Evolutionary conservation across 2,888 invertebrate species (phyloP), one percentile per base, ranked within the genome.

Genomic region (Pandemis heparana): DNA sequence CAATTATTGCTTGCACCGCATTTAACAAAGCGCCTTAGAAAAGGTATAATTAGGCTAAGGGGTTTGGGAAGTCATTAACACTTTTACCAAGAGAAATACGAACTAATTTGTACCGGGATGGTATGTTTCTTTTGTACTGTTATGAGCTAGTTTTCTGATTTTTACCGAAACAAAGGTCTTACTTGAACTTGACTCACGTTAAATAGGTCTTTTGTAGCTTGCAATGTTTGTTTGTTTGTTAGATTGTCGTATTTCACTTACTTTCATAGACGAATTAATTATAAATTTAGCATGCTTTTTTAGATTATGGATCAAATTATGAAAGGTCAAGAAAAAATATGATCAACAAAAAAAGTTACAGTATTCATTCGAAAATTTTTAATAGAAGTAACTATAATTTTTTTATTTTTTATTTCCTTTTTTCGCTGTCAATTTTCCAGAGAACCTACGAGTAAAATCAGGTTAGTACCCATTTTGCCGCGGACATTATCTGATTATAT

Each of bases 401-500:
- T 46, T n/a, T n/a, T n/a, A n/a, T n/a, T n/a, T n/a, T n/a, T n/a
- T n/a, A n/a, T n/a, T n/a, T n/a, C n/a, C 5, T 46, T 14, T 0
- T 46, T 46, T 46, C 5, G 14, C 14, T 32, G 46, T 5, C 46
- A 10, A 16, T 3, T 16, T 51, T 16, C 16, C 12, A 51, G 6
- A 51, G 18, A 8, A 63, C 12, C 41, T 8, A n/a, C n/a, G n/a
- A n/a, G n/a, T n/a, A 18, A 46, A 72, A 60, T 10, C 51, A 65
- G 51, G 59, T 65, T 64, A 64, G 48, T 59, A 59, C 46, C 64
- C 64, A 41, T 9, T 18, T 39, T 12, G 56, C 18, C 68, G 60
- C 23, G 64, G 64, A 60, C 48, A 48, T 64, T 74, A 69, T 74
- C 69, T 32, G 51, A 64, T 64, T 64, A 68, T 73, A 74, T 60